Percentiles rank a stretch among this genome's conserved stretches.
These are phyloP conservation scores for Kuschelorhynchus macadamiae DNA, from an alignment of 2,888 invertebrate species.

Conservation along the genomic window DNA sequence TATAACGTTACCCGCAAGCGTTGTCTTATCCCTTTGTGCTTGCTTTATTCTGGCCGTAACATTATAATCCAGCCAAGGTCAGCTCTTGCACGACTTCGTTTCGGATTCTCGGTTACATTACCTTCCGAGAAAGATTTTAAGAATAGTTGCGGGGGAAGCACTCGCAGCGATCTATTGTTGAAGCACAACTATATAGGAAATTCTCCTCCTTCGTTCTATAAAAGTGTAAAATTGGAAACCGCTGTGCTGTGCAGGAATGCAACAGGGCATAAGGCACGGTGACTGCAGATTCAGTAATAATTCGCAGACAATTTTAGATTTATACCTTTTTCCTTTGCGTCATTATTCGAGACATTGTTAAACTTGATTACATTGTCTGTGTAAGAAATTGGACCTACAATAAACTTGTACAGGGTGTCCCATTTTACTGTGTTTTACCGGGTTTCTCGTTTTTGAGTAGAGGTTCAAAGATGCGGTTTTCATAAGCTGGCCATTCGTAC, in stretches of 20 bases:
- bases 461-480: no score
- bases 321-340: no score
- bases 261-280: no score
- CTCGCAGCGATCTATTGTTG: slow-evolving; percentile 21
- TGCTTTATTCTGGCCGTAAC: slow-evolving; percentile 51
- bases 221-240: slow-evolving; percentile 35
- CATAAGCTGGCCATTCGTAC: no score
- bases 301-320: no score
- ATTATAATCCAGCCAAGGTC: slow-evolving; percentile 60
- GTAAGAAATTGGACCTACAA: no score
- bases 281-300: no score
- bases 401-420: no score
- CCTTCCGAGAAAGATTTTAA: slow-evolving; percentile 42
- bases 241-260: slow-evolving; percentile 10
- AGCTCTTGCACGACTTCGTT: slow-evolving; percentile 56
- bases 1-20: neutral
- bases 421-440: no score
- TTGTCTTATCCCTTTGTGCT: slow-evolving; percentile 25
- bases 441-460: no score
- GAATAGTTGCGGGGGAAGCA: slow-evolving; percentile 40
- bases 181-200: slow-evolving; percentile 21
- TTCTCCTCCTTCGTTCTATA: slow-evolving; percentile 5
- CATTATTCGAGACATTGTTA: no score
- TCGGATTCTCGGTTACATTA: slow-evolving; percentile 41
- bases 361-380: no score